Percentiles rank a stretch among this genome's conserved stretches.
Conservation (phyloP, 2,888 invertebrate genomes). For the Caenorhabditis sinica region DNA sequence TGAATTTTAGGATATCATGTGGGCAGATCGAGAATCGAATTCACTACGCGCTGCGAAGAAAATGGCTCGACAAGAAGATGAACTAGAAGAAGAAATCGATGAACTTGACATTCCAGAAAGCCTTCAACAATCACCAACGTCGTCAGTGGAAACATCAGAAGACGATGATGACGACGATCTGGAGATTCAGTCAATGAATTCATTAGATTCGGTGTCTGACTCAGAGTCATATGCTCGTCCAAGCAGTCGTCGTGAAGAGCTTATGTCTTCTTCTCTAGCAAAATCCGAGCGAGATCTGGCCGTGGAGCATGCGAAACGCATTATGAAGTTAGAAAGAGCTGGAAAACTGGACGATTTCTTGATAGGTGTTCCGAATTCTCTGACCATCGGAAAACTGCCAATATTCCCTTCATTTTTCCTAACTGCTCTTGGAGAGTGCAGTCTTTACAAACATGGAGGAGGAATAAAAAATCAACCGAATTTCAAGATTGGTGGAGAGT, state of each 20-base stretch:
- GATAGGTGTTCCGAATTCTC: constrained; percentile 92
- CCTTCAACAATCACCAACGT: constrained; percentile 12
- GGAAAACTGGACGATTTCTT: constrained; percentile 86
- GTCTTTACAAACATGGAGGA: constrained; percentile 88
- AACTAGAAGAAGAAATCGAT: constrained; percentile 17
- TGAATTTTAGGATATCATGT: constrained; percentile 40
- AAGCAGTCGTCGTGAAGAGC: constrained; percentile 7
- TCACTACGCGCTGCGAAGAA: constrained; percentile 69
- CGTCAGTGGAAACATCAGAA: not conserved
- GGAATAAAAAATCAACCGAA: constrained; percentile 88
- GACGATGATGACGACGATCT: constrained; percentile 26
- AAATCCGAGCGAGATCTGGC: constrained; percentile 32
- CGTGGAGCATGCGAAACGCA: constrained; percentile 40
- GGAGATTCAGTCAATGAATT: constrained; percentile 2
- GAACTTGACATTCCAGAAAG: constrained; percentile 33
- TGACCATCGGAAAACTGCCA: constrained; percentile 89
- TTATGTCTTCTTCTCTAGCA: not conserved
- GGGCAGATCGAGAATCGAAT: constrained; percentile 70
- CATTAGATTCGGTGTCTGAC: constrained; percentile 2
- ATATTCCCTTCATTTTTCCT: constrained; percentile 94
- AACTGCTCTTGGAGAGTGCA: constrained; percentile 92
- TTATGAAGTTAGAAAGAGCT: constrained; percentile 32
- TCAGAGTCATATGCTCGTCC: constrained; percentile 35
- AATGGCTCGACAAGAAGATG: constrained; percentile 32
- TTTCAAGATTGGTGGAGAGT: constrained; percentile 92